Percentiles rank a stretch among this genome's conserved stretches.
These are phyloP conservation scores for Monodelphis domestica DNA, from an alignment of 2,797 vertebrate species.

Conservation along the genomic window DNA sequence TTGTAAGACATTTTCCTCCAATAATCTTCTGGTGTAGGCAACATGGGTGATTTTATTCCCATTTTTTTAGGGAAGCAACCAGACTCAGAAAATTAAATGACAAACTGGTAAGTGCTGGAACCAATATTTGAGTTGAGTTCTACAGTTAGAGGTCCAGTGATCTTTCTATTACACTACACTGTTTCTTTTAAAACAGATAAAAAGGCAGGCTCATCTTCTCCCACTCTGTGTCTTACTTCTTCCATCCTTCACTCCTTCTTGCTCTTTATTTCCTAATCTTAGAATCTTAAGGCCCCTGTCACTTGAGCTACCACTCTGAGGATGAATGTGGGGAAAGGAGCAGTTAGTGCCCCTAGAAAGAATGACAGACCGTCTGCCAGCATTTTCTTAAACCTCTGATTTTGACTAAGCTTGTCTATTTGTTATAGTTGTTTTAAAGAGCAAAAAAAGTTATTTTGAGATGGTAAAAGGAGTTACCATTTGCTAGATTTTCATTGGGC, in stretches of 20 bases:
- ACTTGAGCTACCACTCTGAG: not conserved
- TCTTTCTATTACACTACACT: not conserved
- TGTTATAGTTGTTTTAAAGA: constrained; percentile 57
- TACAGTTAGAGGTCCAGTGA: not conserved
- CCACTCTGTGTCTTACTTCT: not conserved
- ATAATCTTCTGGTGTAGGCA: not conserved
- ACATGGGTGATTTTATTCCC: not conserved
- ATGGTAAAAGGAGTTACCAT: constrained; percentile 18
- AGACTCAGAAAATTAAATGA: not conserved
- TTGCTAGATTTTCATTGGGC: not conserved
- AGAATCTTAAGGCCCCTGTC: not conserved
- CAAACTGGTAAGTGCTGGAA: not conserved
- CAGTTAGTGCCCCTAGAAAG: not conserved
- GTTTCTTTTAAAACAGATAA: not conserved
- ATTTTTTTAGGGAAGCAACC: not conserved
- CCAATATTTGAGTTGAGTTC: not conserved
- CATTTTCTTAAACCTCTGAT: not conserved
- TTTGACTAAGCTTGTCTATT: constrained; percentile 61
- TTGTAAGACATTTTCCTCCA: not conserved
- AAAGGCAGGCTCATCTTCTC: not conserved
- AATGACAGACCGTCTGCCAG: not conserved
- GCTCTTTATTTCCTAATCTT: not conserved
- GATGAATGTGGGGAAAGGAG: not conserved
- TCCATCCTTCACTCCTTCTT: not conserved
- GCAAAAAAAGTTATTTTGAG: constrained; percentile 31